Conservation (phyloP, 37 sponge, comb jelly and placozoan species). For the Spongilla lacustris region DNA sequence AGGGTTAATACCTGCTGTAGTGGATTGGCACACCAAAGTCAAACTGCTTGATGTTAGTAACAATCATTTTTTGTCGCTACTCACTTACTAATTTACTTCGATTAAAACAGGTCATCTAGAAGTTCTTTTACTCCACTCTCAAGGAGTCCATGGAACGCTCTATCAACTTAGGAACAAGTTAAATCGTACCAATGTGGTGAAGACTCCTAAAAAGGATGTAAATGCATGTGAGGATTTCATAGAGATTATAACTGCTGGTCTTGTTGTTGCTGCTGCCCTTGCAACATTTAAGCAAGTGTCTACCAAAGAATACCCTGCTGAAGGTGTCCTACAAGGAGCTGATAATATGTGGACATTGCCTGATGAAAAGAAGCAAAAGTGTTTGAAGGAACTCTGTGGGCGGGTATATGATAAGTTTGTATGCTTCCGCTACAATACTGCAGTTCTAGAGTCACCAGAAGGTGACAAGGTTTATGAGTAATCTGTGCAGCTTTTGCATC, state of each 20-base stretch:
- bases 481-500: slow-evolving; percentile 4
- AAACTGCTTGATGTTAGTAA: slow-evolving; percentile 20
- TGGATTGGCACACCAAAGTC: slow-evolving; percentile 28
- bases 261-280: slow-evolving; percentile 7
- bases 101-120: slow-evolving; percentile 22
- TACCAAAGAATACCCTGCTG: slow-evolving; percentile 7
- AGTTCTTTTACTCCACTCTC: slow-evolving; percentile 30
- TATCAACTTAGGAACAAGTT: slow-evolving; percentile 20
- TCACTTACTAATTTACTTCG: not conserved
- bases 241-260: slow-evolving; percentile 4
- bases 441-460: not conserved
- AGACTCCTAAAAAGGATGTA: slow-evolving; percentile 9
- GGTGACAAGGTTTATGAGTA: slow-evolving; percentile 19
- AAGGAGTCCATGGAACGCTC: slow-evolving; percentile 18
- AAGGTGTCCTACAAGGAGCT: slow-evolving; percentile 1
- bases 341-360: not conserved
- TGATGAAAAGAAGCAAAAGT: not conserved
- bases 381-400: not conserved
- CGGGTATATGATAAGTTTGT: not conserved
- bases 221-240: slow-evolving; percentile 45
- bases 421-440: not conserved
- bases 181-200: slow-evolving; percentile 19
- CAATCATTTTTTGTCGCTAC: not conserved
- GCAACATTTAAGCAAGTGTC: not conserved
- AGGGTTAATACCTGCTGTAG: slow-evolving; percentile 23